Evolutionary conservation across 2,113 vertebrate species (phyloP).

Genomic region (Pomatorhinus ruficollis): DNA sequence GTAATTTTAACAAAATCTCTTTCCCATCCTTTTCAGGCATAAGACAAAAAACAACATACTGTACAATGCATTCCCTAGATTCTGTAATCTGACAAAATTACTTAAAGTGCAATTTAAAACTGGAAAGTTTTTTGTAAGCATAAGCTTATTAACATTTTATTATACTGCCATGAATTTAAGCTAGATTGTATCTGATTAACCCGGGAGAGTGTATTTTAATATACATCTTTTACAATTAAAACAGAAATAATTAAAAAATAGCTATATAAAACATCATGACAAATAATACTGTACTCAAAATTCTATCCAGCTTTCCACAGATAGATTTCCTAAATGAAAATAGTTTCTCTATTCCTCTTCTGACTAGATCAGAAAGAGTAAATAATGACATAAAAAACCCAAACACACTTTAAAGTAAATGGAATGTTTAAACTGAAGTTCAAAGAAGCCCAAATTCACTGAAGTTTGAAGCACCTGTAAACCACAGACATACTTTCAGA

Average conservation of each 20-base stretch:
- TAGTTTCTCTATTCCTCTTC: neutral
- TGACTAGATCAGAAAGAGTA: neutral
- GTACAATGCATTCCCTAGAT: neutral
- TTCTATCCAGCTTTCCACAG: neutral
- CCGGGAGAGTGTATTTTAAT: neutral
- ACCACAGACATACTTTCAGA: neutral
- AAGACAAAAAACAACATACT: neutral
- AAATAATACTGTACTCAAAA: neutral
- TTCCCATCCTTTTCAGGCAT: neutral
- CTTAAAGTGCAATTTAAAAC: constrained; percentile 39
- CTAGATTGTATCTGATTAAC: neutral
- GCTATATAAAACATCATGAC: neutral
- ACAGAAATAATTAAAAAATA: neutral
- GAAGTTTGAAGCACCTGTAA: neutral
- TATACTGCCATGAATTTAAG: neutral
- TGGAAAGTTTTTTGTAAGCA: neutral
- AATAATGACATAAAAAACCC: neutral
- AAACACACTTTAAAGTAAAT: neutral
- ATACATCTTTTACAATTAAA: neutral
- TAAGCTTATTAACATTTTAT: neutral
- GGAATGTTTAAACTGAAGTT: constrained; percentile 6
- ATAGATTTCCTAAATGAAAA: neutral
- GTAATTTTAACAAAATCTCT: neutral
- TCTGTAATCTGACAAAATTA: neutral
- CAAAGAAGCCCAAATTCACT: neutral